Percentiles rank a stretch among this genome's conserved stretches.
Conservation (phyloP, 92 coral and sea anemone genomes). For the Palythoa caribaeorum region DNA sequence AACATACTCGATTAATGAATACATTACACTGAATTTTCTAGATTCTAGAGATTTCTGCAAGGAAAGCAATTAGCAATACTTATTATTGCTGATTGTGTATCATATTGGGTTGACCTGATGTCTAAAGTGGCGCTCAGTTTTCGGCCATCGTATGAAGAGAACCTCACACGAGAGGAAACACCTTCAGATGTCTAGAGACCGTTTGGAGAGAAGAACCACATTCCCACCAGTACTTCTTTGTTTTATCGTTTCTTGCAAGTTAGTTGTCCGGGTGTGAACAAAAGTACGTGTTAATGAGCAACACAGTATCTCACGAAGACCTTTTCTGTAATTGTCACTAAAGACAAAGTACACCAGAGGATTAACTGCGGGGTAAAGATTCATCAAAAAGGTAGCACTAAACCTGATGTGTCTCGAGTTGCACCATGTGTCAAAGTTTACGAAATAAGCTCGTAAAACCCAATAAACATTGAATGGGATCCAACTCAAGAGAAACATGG, state of each 20-base stretch:
- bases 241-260: not conserved
- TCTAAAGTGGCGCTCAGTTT: not conserved
- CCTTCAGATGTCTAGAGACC: not conserved
- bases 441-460: conserved; percentile 8
- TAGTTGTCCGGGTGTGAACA: not conserved
- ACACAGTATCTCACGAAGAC: not conserved
- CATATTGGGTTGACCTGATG: not conserved
- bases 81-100: too few species aligned
- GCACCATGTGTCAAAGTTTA: not conserved
- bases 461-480: conserved; percentile 21
- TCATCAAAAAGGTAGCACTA: conserved; percentile 13
- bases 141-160: not conserved
- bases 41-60: too few species aligned
- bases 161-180: not conserved
- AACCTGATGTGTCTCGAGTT: not conserved
- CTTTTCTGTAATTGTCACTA: not conserved
- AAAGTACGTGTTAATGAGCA: not conserved
- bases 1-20: too few species aligned
- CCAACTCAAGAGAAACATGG: conserved; percentile 4
- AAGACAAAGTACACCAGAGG: not conserved
- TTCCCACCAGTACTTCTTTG: not conserved
- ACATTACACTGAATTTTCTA: too few species aligned
- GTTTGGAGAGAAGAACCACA: conserved; percentile 14
- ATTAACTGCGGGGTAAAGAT: not conserved
- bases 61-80: too few species aligned